A percentile compares a stretch with the other conserved stretches of the same genome.
Evolutionary conservation across 1,140 invertebrate genomes (phyloP).

Genomic region (Drosophila lini): DNA sequence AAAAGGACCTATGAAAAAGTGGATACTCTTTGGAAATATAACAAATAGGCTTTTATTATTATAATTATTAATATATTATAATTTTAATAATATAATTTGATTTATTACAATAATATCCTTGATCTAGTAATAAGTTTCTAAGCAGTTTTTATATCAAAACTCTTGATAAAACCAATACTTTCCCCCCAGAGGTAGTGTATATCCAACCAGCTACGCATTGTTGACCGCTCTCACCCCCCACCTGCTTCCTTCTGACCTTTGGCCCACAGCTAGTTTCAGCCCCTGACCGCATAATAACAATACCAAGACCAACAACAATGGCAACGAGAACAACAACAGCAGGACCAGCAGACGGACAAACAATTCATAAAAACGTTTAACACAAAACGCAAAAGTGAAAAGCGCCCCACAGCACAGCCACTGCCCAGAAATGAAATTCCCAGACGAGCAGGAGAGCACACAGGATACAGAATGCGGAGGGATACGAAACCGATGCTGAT

Average conservation of each 20-base stretch:
- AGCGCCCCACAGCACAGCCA: conserved; percentile 12
- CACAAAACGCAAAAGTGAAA: conserved; percentile 77
- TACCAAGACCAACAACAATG: conserved; percentile 20
- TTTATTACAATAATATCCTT: too few relatives aligned
- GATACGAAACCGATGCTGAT: not conserved
- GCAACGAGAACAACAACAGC: conserved; percentile 22
- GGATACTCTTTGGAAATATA: not conserved
- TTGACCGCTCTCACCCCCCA: not conserved
- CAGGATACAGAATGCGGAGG: conserved; percentile 2
- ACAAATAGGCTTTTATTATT: too few relatives aligned
- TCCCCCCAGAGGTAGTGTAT: not conserved
- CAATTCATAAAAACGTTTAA: conserved; percentile 82
- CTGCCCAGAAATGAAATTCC: conserved; percentile 67
- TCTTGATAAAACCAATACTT: not conserved
- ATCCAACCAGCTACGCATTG: conserved; percentile 12
- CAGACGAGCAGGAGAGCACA: conserved; percentile 55
- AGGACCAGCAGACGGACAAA: conserved; percentile 39
- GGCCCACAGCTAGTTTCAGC: conserved; percentile 44
- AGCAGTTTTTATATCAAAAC: not conserved
- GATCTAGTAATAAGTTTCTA: not conserved
- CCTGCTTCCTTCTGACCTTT: conserved; percentile 24
- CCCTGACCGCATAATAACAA: conserved; percentile 52
- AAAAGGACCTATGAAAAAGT: not conserved
- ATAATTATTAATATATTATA: too few relatives aligned
- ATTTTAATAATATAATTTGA: too few relatives aligned